Evolutionary conservation across 2,888 invertebrate genomes (phyloP).

Genomic region (Orthonychiurus folsomi): DNA sequence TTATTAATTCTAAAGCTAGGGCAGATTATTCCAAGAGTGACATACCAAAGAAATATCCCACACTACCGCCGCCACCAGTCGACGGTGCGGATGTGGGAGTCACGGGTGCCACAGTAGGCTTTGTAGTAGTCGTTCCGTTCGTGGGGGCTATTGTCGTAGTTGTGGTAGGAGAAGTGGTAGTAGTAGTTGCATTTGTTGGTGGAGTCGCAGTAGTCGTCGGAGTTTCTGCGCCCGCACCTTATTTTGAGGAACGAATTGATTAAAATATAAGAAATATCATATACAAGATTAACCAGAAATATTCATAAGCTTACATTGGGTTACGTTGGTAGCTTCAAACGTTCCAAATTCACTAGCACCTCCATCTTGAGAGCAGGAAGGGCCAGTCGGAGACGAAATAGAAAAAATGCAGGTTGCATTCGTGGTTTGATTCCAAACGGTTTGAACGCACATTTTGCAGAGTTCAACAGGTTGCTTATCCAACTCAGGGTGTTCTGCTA

Average conservation of each 20-base stretch:
- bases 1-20: too few species aligned
- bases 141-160: constrained; percentile 31
- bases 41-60: constrained; percentile 35
- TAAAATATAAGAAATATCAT: too few species aligned
- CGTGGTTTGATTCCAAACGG: too few species aligned
- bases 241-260: background rate
- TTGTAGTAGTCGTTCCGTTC: constrained; percentile 24
- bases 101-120: constrained; percentile 29
- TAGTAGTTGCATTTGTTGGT: constrained; percentile 28
- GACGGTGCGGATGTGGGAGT: constrained; percentile 31
- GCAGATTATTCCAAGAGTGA: constrained; percentile 3
- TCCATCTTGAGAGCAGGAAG: background rate
- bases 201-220: constrained; percentile 26
- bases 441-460: too few species aligned
- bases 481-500: too few species aligned
- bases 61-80: constrained; percentile 25
- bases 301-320: background rate
- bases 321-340: background rate
- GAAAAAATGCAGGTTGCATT: too few species aligned
- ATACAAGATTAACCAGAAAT: background rate
- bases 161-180: constrained; percentile 32
- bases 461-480: too few species aligned
- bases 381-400: too few species aligned
- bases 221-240: constrained; percentile 25
- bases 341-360: background rate